Evolutionary conservation across 2,113 vertebrate species (phyloP).

Genomic region (Nanger granti): DNA sequence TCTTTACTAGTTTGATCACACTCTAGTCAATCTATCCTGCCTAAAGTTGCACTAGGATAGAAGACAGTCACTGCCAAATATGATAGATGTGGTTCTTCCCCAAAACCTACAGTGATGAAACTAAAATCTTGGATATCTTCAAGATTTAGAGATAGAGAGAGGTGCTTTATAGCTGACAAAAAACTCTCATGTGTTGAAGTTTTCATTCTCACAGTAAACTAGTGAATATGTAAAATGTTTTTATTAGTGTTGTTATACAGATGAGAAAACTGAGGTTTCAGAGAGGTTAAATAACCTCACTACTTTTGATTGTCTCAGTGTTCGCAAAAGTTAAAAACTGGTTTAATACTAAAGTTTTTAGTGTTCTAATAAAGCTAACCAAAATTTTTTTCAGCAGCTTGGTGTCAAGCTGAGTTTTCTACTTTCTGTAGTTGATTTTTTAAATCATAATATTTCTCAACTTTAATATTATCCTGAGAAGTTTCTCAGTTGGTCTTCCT

Average conservation of each 20-base stretch:
- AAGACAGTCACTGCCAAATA: neutral
- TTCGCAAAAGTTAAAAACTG: neutral
- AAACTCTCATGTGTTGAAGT: neutral
- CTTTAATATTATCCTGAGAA: neutral
- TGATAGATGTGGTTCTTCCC: neutral
- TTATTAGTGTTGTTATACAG: neutral
- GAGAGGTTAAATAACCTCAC: neutral
- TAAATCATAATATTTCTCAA: neutral
- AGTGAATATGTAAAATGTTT: neutral
- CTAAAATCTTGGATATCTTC: neutral
- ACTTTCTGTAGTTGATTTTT: neutral
- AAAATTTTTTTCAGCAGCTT: neutral
- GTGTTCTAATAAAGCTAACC: neutral
- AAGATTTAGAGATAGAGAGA: neutral
- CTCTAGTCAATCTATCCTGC: neutral
- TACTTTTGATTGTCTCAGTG: neutral
- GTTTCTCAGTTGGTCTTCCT: neutral
- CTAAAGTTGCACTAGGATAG: neutral
- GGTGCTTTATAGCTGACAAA: neutral
- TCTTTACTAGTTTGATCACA: neutral
- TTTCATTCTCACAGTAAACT: conserved; percentile 9
- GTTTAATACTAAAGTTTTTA: neutral
- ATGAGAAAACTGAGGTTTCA: neutral
- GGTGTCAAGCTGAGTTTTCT: neutral
- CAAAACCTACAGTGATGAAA: neutral